Evolutionary conservation across 2,888 invertebrate genomes (phyloP), one percentile per base, ranked within the genome.

Genomic region (Acanthopleura granulata): DNA sequence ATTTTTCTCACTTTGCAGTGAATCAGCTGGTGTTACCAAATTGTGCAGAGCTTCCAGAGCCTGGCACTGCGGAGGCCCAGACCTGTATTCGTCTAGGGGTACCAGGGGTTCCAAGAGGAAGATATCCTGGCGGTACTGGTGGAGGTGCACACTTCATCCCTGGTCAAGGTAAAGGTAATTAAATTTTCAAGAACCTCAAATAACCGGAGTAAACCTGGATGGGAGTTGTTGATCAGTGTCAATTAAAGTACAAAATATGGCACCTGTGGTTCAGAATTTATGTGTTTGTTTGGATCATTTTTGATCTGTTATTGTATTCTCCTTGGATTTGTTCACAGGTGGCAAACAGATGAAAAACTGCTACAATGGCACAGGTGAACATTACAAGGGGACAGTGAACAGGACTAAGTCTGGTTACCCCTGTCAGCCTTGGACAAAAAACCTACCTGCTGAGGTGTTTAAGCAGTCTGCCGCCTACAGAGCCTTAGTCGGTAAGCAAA

Each of bases 341-440:
- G 25, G 85, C 92, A 95, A 95, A 85, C 95, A 96, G 14, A 25
- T 66, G 22, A 66, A 96, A 86, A 93, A 93, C 79, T 99, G 99
- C 90, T 98, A 94, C 89, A 95, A 95, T 94, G 96, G 96, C 85
- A 94, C 93, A 85, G 98, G 97, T 3, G 89, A 89, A 15, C 84
- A 82, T 18, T 99, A 98, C 91, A 92, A 96, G 61, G 99, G 99
- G 0, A 87, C 87, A 0, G 89, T 89, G 18, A 89, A 89, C 61
- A 84, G 81, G 18, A 95, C 96, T 14, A 92, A 92, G 49, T 93
- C 94, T 74, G 96, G 92, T 4, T 83, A 86, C 49, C 82, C 83
- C 16, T 98, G 98, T 88, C 91, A 95, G 75, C 94, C 94, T 81
- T 98, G 98, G 98, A 94, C 94, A 3, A 66, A 22, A 66, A 66